Conservation (phyloP, 2,797 vertebrate genomes). For the Notolepis coatsorum region DNA sequence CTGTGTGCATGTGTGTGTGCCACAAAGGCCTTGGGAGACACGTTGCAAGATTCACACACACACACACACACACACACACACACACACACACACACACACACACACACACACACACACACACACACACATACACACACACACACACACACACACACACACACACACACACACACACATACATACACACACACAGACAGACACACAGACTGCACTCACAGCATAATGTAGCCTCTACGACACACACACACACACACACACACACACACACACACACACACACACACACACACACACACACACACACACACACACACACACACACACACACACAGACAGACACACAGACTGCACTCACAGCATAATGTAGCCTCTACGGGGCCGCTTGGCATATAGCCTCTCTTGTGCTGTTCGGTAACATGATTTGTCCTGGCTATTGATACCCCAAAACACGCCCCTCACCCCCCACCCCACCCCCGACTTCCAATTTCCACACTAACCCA, state of each 20-base stretch:
- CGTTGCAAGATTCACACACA: constrained; percentile 13
- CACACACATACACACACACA: no score
- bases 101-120: no score
- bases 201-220: not conserved
- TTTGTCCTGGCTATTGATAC: constrained; percentile 93
- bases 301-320: constrained; percentile 22
- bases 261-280: no score
- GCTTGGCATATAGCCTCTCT: constrained; percentile 77
- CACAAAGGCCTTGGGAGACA: constrained; percentile 41
- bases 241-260: no score
- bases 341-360: not conserved
- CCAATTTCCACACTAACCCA: constrained; percentile 94
- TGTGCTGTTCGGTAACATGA: constrained; percentile 89
- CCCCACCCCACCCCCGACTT: constrained; percentile 71
- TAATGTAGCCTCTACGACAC: constrained; percentile 18
- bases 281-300: no score
- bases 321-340: constrained; percentile 22
- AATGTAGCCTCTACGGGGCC: constrained; percentile 31
- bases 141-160: no score
- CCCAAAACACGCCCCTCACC: constrained; percentile 80
- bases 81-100: no score
- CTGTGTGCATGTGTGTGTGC: not conserved
- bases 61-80: no score
- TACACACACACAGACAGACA: no score
- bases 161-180: no score